Percentiles rank a stretch among this genome's conserved stretches.
phyloP scores from a whole-genome alignment of 2,888 invertebrate genomes.

The Metalampra italica region DNA sequence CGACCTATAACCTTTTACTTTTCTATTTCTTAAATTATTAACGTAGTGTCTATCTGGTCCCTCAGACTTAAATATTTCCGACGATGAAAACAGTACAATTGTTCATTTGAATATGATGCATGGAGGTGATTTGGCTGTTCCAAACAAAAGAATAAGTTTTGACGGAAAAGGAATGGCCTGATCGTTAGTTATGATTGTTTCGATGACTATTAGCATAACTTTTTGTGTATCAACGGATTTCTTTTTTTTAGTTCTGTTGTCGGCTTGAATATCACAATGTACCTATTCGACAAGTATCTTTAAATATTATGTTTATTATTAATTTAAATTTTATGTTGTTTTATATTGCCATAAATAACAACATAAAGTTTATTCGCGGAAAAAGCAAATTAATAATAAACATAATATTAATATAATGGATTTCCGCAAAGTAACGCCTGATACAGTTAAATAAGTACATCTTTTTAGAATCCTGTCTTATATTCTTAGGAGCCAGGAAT shows the following conservation, averaged over 20 bases:
- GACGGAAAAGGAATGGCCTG: constrained; percentile 63
- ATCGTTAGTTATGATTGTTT: constrained; percentile 65
- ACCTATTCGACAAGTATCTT: no score
- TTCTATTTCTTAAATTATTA: not conserved
- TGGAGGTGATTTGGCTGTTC: constrained; percentile 70
- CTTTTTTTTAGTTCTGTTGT: constrained; percentile 25
- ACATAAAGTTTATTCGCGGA: no score
- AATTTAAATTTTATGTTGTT: no score
- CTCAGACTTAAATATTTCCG: constrained; percentile 40
- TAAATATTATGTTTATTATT: no score
- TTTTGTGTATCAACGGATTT: constrained; percentile 33
- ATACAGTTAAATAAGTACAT: no score
- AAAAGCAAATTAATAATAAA: no score
- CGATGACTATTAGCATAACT: constrained; percentile 59
- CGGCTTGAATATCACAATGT: not conserved
- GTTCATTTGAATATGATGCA: constrained; percentile 68
- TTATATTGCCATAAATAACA: no score
- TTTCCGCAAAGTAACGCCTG: no score
- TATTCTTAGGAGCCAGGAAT: no score
- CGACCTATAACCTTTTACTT: not conserved
- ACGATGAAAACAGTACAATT: constrained; percentile 69
- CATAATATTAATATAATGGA: no score
- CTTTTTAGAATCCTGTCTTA: no score
- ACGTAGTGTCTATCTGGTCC: not conserved
- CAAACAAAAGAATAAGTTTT: constrained; percentile 74